Conservation (phyloP, 2,797 vertebrate genomes). For the Phylloscopus collybita region DNA sequence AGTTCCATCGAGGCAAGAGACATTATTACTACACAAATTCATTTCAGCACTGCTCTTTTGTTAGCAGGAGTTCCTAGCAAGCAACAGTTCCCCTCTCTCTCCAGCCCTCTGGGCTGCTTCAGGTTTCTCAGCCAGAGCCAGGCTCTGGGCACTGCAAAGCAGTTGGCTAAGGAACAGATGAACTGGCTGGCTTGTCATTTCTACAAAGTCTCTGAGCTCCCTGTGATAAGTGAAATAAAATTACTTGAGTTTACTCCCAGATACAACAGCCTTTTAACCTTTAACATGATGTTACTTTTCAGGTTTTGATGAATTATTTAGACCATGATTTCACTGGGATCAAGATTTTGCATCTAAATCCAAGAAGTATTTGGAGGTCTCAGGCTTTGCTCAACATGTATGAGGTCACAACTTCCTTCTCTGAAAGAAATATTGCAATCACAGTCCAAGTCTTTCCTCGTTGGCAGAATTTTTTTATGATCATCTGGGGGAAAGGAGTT, state of each 20-base stretch:
- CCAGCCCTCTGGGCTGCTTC: neutral
- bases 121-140: neutral
- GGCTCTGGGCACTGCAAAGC: accelerated
- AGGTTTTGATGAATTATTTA: neutral
- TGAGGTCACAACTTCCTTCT: neutral
- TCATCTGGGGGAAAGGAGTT: neutral
- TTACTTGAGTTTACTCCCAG: neutral
- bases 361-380: neutral
- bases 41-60: neutral
- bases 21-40: accelerated
- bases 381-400: neutral
- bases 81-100: neutral
- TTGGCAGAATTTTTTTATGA: neutral
- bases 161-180: neutral
- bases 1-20: neutral
- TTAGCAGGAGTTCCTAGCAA: neutral
- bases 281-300: neutral
- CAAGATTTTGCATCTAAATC: neutral
- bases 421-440: neutral
- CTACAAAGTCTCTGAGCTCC: neutral
- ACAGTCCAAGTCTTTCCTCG: neutral
- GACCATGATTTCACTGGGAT: neutral
- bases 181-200: neutral
- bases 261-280: neutral
- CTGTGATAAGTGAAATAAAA: neutral